phyloP scores from a whole-genome alignment of 2,113 vertebrate genomes.

The Ailurus styani region DNA sequence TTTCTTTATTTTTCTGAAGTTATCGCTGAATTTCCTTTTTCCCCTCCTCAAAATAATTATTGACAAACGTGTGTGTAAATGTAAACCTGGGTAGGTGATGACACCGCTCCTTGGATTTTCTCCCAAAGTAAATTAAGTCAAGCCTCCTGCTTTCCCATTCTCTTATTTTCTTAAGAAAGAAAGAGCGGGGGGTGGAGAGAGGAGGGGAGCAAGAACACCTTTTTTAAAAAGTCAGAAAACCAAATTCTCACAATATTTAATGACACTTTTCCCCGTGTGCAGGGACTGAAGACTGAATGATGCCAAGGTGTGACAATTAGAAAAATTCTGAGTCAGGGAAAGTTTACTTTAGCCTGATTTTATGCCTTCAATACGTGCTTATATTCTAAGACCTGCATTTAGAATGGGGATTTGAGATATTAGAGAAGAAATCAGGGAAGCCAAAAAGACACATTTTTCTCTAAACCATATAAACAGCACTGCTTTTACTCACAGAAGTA shows the following conservation, averaged over 20 bases:
- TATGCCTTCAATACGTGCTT: not conserved
- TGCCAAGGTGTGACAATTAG: not conserved
- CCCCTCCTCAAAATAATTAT: slow-evolving; percentile 19
- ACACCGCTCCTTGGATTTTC: not conserved
- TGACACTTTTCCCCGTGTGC: not conserved
- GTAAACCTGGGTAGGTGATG: not conserved
- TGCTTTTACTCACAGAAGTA: not conserved
- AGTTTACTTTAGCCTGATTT: not conserved
- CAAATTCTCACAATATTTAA: not conserved
- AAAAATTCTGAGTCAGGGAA: slow-evolving; percentile 9
- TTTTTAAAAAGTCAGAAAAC: not conserved
- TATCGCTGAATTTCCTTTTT: not conserved
- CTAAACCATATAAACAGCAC: not conserved
- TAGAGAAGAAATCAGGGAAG: not conserved
- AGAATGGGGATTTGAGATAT: not conserved
- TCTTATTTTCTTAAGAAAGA: not conserved
- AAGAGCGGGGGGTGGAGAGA: accelerated
- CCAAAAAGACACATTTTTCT: not conserved
- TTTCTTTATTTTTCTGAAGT: slow-evolving; percentile 14
- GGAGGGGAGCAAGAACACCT: not conserved
- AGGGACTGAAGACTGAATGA: not conserved
- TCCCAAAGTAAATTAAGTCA: slow-evolving; percentile 1
- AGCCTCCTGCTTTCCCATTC: not conserved
- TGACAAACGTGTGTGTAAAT: not conserved
- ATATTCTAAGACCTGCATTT: not conserved